These are phyloP conservation scores for Crematogaster levior DNA, from an alignment of 2,888 invertebrate genomes.

Conservation along the genomic window DNA sequence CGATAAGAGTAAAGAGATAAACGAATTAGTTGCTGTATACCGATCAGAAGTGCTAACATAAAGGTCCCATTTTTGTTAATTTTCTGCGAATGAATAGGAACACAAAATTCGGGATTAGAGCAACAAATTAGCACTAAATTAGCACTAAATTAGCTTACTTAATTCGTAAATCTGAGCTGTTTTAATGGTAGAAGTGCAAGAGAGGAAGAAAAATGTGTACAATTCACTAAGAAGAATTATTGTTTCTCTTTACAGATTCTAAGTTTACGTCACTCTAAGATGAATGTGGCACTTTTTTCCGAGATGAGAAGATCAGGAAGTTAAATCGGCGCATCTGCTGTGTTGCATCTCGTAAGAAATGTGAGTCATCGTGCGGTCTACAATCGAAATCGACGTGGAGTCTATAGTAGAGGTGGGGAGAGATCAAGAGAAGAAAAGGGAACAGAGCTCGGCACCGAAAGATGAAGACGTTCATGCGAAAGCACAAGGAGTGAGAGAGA, in stretches of 20 bases:
- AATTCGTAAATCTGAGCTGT: too few relatives aligned
- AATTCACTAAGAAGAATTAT: not conserved
- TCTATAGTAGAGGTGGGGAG: not conserved
- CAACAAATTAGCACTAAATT: too few relatives aligned
- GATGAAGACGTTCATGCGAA: slow-evolving; percentile 62
- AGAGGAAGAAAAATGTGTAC: too few relatives aligned
- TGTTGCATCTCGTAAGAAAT: slow-evolving; percentile 59
- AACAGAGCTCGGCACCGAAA: slow-evolving; percentile 41
- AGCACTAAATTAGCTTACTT: too few relatives aligned
- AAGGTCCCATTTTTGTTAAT: too few relatives aligned
- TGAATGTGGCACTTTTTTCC: slow-evolving; percentile 45
- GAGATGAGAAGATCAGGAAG: slow-evolving; percentile 55
- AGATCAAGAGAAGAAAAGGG: slow-evolving; percentile 64
- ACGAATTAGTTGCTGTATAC: too few relatives aligned
- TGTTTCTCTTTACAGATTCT: not conserved
- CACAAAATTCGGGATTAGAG: too few relatives aligned
- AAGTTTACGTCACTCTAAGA: not conserved
- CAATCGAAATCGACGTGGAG: slow-evolving; percentile 64
- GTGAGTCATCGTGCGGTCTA: slow-evolving; percentile 68
- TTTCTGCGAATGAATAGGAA: too few relatives aligned
- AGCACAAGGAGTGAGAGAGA: slow-evolving; percentile 20
- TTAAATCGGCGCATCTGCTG: slow-evolving; percentile 65
- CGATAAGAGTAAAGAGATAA: too few relatives aligned
- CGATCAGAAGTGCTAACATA: too few relatives aligned
- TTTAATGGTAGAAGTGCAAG: too few relatives aligned